Conservation (phyloP, 2,113 vertebrate species). For the Junco hyemalis region DNA sequence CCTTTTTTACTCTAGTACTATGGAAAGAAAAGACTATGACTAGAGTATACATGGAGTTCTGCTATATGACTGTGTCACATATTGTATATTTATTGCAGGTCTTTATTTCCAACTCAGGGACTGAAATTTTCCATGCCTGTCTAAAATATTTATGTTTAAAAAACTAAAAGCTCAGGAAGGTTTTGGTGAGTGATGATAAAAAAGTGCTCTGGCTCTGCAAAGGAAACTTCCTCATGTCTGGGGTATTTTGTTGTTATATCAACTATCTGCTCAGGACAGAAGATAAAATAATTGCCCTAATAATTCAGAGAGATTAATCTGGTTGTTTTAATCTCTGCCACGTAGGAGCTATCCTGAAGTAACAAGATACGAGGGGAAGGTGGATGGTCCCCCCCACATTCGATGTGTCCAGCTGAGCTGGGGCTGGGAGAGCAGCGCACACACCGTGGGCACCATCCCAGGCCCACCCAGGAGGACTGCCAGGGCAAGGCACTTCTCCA, state of each 20-base stretch:
- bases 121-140: neutral
- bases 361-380: neutral
- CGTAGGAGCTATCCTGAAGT: neutral
- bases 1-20: neutral
- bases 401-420: neutral
- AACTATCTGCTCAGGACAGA: neutral
- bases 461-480: neutral
- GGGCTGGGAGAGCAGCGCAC: rapidly evolving
- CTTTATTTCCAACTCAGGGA: neutral
- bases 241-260: neutral
- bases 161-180: neutral
- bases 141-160: neutral
- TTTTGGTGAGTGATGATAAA: neutral
- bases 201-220: neutral
- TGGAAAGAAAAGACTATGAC: neutral
- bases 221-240: neutral
- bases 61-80: neutral
- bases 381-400: neutral
- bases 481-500: neutral
- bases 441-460: neutral
- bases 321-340: neutral
- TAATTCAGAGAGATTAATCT: neutral
- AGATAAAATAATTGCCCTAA: neutral
- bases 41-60: neutral
- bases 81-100: neutral